These are phyloP conservation scores for Rhagophthalmus giganteus DNA, from an alignment of 2,888 invertebrate genomes.

Conservation along the genomic window DNA sequence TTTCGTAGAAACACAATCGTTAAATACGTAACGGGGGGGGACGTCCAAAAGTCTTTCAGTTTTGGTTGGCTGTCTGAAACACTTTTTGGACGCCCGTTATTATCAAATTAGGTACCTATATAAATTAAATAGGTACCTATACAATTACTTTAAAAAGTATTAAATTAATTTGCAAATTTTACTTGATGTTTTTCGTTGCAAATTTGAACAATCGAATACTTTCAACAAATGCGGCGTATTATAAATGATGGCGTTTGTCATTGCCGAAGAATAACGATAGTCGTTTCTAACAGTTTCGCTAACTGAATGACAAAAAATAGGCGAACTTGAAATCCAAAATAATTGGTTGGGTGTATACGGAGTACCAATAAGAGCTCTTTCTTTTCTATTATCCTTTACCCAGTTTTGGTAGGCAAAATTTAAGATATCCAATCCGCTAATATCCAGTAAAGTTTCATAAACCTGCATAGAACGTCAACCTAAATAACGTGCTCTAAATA, in stretches of 20 bases:
- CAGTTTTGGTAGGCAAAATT: conserved; percentile 2
- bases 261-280: neutral
- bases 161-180: neutral
- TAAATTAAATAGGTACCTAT: no score
- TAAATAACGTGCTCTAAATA: neutral
- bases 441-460: conserved; percentile 60
- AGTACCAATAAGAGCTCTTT: neutral
- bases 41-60: no score
- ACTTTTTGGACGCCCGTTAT: no score
- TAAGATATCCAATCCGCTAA: neutral
- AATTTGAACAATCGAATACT: conserved; percentile 8
- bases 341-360: conserved; percentile 2
- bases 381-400: neutral
- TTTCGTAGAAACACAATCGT: no score
- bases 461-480: neutral
- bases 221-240: conserved; percentile 1
- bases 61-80: no score
- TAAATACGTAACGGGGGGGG: no score
- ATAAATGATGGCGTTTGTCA: neutral
- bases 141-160: no score
- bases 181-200: no score
- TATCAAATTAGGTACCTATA: no score
- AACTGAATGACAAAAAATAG: neutral
- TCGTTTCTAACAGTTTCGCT: neutral
- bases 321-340: conserved; percentile 6